A percentile compares a stretch with the other conserved stretches of the same genome.
These are phyloP conservation scores for Drosophila picticornis DNA, from an alignment of 2,888 invertebrate species.

Conservation along the genomic window DNA sequence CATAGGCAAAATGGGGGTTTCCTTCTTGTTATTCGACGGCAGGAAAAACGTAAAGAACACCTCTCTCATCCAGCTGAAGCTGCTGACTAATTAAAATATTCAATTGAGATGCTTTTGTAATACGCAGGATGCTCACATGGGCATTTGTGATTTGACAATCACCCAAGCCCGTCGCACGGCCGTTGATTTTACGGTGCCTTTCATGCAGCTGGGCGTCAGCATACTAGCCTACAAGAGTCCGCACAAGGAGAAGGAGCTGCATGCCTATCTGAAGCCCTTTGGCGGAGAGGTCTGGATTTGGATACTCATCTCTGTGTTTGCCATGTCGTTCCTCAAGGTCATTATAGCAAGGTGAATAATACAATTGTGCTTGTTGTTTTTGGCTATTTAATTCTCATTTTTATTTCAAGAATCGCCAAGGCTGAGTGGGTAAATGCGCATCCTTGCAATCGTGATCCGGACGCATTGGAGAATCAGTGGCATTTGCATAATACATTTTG, in stretches of 20 bases:
- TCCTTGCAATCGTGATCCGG: slow-evolving; percentile 94
- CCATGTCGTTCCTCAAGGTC: slow-evolving; percentile 93
- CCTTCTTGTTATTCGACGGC: not conserved
- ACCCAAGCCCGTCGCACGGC: slow-evolving; percentile 94
- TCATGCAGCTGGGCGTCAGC: slow-evolving; percentile 98
- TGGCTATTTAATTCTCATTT: not conserved
- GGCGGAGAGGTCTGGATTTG: slow-evolving; percentile 96
- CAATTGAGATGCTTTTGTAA: slow-evolving; percentile 51
- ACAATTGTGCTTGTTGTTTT: not conserved
- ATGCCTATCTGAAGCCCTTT: slow-evolving; percentile 95
- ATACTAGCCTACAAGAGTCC: slow-evolving; percentile 92
- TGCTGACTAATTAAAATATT: not conserved
- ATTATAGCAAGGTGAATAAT: slow-evolving; percentile 90
- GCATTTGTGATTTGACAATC: slow-evolving; percentile 98
- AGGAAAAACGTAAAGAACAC: not conserved
- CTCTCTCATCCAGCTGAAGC: not conserved
- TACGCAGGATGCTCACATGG: slow-evolving; percentile 95
- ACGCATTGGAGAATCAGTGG: slow-evolving; percentile 96
- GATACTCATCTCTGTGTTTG: slow-evolving; percentile 93
- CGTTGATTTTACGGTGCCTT: slow-evolving; percentile 98
- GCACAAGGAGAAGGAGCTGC: slow-evolving; percentile 90
- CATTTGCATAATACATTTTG: slow-evolving; percentile 95
- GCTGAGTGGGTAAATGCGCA: slow-evolving; percentile 98
- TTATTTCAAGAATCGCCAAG: slow-evolving; percentile 88
- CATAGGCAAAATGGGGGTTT: not conserved